Conservation (phyloP, 2,113 vertebrate species). For the Phainopepla nitens region DNA sequence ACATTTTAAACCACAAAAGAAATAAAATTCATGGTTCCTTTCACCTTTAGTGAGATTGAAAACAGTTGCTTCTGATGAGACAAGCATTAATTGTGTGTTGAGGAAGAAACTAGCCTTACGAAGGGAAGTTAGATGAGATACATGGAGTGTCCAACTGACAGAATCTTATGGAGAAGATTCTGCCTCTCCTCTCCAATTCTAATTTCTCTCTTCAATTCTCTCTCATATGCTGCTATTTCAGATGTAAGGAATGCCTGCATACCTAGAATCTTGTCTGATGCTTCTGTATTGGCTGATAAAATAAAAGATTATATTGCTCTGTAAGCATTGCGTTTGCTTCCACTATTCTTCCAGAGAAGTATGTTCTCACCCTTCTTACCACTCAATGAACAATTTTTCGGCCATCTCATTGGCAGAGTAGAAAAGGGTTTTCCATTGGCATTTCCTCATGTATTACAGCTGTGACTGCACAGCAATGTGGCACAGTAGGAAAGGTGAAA, state of each 20-base stretch:
- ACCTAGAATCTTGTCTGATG: neutral
- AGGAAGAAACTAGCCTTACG: neutral
- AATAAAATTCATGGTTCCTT: neutral
- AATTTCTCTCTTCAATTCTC: neutral
- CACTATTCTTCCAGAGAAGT: neutral
- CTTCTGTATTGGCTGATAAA: neutral
- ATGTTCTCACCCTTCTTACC: neutral
- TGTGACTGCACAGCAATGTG: neutral
- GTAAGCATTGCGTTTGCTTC: neutral
- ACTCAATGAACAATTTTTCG: neutral
- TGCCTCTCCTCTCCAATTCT: neutral
- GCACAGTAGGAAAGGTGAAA: neutral
- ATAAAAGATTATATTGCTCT: neutral
- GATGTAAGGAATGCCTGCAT: neutral
- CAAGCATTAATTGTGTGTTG: neutral
- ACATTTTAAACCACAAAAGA: neutral
- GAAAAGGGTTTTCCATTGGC: neutral
- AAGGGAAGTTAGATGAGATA: neutral
- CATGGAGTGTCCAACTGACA: neutral
- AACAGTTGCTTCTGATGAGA: neutral
- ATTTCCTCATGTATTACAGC: neutral
- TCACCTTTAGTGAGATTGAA: neutral
- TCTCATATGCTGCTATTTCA: neutral
- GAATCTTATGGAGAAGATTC: neutral
- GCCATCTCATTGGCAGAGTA: neutral